phyloP scores from a whole-genome alignment of 2,113 vertebrate genomes.

The Apeltes quadracus region DNA sequence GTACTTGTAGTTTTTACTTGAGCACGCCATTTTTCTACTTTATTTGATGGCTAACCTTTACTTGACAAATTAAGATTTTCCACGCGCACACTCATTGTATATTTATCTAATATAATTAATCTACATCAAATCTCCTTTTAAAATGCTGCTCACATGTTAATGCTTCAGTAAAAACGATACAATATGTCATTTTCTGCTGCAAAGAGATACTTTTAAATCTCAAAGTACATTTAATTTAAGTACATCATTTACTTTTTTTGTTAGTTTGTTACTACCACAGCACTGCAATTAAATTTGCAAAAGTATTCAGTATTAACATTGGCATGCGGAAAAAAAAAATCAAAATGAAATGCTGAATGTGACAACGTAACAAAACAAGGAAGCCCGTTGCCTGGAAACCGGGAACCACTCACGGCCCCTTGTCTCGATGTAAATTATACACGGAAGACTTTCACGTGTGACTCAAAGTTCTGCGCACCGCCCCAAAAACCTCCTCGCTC shows the following conservation, averaged over 20 bases:
- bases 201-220: not conserved
- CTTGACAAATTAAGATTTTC: not conserved
- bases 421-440: not conserved
- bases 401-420: not conserved
- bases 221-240: too few species aligned
- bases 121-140: not conserved
- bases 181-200: not conserved
- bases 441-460: not conserved
- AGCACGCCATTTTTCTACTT: not conserved
- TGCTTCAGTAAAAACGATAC: not conserved
- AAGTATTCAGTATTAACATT: not conserved
- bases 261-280: not conserved
- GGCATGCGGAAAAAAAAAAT: not conserved
- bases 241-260: too few species aligned
- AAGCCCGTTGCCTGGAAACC: not conserved
- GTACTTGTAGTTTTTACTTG: not conserved
- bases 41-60: not conserved
- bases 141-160: not conserved
- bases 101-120: not conserved
- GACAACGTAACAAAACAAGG: not conserved
- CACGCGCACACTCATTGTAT: not conserved
- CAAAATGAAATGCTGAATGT: not conserved
- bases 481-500: conserved; percentile 31
- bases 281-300: not conserved
- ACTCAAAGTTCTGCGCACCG: conserved; percentile 39